Base-by-base conservation (phyloP, 30 jellyfish, hydroid and myxozoan genomes). In the Pseudorhiza aurosa region DNA sequence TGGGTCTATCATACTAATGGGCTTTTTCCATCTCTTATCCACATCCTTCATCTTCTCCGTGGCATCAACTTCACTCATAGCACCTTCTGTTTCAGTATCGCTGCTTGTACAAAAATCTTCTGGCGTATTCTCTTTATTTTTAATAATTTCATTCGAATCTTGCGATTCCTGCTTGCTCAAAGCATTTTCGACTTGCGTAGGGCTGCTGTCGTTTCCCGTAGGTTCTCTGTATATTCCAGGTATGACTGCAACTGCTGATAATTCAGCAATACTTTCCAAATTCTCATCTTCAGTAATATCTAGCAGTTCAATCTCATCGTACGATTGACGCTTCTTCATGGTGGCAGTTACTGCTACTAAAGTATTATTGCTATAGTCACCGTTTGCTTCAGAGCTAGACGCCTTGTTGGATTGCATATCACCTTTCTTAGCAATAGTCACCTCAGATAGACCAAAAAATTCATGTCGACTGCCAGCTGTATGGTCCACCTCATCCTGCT, bases 261-360 rank as follows among this genome's bases (percentile, higher is more conserved):
- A 2, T 53, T 64, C 58, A 3, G 53, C 77, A 32, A 10, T 64
- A 25, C 21, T 64, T 9, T 32, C 58, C 35, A 49, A 57, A 12
- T 14, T 18, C 36, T 70, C 83, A 32, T 70, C 83, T n/a, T 70
- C 83, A 47, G 25, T 53, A 7, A 70, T 46, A 70, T 70, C 83
- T 24, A 53, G 33, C 15, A 70, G 53, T 70, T 70, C 83, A 17
- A 70, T 70, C 17, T 70, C 68, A 46, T 70, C 83, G 37, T 44
- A 70, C 14, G 70, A 44, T 47, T 0, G 58, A 2, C 58, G 67
- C 21, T 35, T 2, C 2, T 53, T 53, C n/a, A n/a, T n/a, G n/a
- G n/a, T n/a, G n/a, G n/a, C n/a, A n/a, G n/a, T n/a, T n/a, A n/a
- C n/a, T n/a, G n/a, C n/a, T n/a, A n/a, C n/a, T n/a, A n/a, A n/a